Evolutionary conservation across 2,797 vertebrate species (phyloP), one percentile per base, ranked within the genome.

Genomic region (Fundulus diaphanus): DNA sequence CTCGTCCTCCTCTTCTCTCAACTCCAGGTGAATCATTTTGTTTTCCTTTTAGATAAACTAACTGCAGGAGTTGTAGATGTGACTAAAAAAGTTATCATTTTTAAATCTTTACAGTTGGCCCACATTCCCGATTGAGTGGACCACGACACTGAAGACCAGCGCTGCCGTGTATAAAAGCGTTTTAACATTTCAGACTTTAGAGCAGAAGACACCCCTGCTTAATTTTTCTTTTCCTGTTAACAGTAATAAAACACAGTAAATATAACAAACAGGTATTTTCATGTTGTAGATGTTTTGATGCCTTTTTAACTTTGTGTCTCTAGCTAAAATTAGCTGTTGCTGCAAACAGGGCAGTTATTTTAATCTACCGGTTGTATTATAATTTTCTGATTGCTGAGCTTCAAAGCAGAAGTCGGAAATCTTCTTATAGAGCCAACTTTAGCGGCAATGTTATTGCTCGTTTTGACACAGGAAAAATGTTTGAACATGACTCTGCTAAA

Each of bases 1-100:
- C 86, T 6, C 88, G 92, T 18, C 91, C 90, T 70, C 88, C 90
- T 20, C 92, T 96, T 42, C 90, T 93, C 15, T 87, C 82, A 20
- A 20, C 90, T 68, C 90, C 92, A 93, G 94, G 93, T 95, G 77
- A 87, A 86, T 83, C 48, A 8, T 18, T 44, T 46, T 40, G 16
- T 12, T 67, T 54, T 11, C 29, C 51, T 27, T 51, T 12, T 49
- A 70, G 35, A 33, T 2, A 20, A 29, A 31, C 27, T 68, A 68
- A 18, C 0, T 29, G 42, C n/a, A 44, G n/a, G 22, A 29, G 9
- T 31, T 2, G 52, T 16, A 70, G 8, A 31, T 1, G 5, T 12
- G 0, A 57, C 11, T 4, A 13, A 51, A 16, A 24, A 5, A 16
- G 9, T 15, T 22, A 37, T 29, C 6, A 1, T 70, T 29, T 37